A percentile compares a stretch with the other conserved stretches of the same genome.
These are phyloP conservation scores for Oreochromis grahami DNA, from an alignment of 2,797 vertebrate species.

Conservation along the genomic window DNA sequence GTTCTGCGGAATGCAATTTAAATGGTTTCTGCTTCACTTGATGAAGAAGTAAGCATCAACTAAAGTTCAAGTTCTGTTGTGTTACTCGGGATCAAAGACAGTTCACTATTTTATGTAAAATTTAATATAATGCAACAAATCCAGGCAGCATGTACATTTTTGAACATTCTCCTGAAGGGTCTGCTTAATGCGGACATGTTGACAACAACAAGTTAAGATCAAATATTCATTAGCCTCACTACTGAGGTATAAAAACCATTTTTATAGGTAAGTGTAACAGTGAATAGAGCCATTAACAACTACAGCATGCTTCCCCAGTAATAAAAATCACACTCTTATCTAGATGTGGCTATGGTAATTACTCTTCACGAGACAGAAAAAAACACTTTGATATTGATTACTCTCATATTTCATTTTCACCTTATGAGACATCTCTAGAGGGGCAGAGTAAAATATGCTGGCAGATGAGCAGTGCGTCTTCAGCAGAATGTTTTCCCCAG, in stretches of 20 bases:
- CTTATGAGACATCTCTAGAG: slow-evolving; percentile 44
- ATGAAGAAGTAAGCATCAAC: neutral
- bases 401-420: slow-evolving; percentile 56
- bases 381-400: slow-evolving; percentile 52
- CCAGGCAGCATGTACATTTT: neutral
- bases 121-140: neutral
- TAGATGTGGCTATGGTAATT: slow-evolving; percentile 40
- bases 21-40: neutral
- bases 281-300: slow-evolving; percentile 32
- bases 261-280: slow-evolving; percentile 13
- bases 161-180: neutral
- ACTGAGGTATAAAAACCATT: neutral
- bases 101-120: neutral
- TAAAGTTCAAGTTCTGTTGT: neutral
- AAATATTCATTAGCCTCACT: neutral
- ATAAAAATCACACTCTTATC: slow-evolving; percentile 38
- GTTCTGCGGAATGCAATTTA: neutral
- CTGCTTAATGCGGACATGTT: neutral
- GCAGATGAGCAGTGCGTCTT: slow-evolving; percentile 34
- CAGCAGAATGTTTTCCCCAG: slow-evolving; percentile 37
- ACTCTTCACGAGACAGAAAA: slow-evolving; percentile 44
- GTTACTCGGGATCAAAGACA: neutral
- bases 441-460: slow-evolving; percentile 37
- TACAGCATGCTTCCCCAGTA: slow-evolving; percentile 19
- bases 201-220: neutral